These are phyloP conservation scores for Rhinatrema bivittatum DNA, from an alignment of 2,797 vertebrate species.

Conservation along the genomic window DNA sequence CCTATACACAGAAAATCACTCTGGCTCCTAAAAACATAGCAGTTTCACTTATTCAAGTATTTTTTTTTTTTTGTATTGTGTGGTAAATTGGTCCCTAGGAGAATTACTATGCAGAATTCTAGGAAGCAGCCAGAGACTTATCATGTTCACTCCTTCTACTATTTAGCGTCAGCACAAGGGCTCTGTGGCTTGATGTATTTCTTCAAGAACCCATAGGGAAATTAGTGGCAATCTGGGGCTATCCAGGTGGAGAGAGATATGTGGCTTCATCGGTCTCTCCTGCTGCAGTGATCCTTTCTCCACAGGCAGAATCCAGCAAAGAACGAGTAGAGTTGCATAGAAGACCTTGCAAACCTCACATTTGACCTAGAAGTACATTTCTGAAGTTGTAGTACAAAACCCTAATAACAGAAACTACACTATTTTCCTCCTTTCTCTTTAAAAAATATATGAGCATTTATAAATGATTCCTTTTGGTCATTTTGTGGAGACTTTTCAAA, in stretches of 20 bases:
- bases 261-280: neutral
- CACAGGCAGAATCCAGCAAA: no score
- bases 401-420: conserved; percentile 3
- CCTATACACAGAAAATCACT: no score
- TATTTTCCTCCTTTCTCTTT: conserved; percentile 1
- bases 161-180: neutral
- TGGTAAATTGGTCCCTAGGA: neutral
- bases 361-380: conserved; percentile 3
- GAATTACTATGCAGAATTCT: neutral
- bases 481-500: conserved; percentile 8
- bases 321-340: conserved; percentile 8
- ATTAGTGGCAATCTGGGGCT: neutral
- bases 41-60: neutral
- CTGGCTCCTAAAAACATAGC: no score
- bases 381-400: neutral
- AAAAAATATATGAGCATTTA: conserved; percentile 10
- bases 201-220: conserved; percentile 6
- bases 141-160: neutral
- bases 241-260: neutral
- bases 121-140: neutral
- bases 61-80: neutral
- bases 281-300: no score
- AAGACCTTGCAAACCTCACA: conserved; percentile 1
- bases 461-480: neutral
- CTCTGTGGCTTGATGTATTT: no score